Evolutionary conservation across 2,888 invertebrate species (phyloP), one percentile per base, ranked within the genome.

Genomic region (Drosophila barbarae): DNA sequence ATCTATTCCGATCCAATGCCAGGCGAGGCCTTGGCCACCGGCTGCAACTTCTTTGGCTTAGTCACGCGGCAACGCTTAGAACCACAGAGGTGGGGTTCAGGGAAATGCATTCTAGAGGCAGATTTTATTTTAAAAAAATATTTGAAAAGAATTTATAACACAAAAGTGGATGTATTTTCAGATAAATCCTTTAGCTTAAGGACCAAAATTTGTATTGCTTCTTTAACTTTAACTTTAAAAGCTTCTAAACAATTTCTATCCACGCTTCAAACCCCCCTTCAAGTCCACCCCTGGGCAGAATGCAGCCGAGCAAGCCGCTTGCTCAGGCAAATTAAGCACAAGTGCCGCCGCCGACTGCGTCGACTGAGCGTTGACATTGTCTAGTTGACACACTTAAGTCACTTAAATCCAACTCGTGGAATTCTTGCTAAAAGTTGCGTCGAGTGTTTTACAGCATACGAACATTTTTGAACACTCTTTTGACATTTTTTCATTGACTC

Each of bases 371-470:
- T 73, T 85, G 81, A 85, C 81, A 81, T 81, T 81, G 81, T 85
- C 84, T 85, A 71, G 77, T 84, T 81, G 81, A 81, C 81, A 85
- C 75, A 85, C 85, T 85, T 81, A 77, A 80, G 85, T 77, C 85
- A 85, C 71, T 79, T 79, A 74, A 66, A 69, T 63, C 70, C 55
- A 75, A 63, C 63, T 69, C 26, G 73, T 72, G 72, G 69, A 84
- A 70, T 66, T 82, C 80, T 82, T 70, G 79, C 64, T 76, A 53
- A 69, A 78, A 69, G 57, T 66, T 67, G 54, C 55, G 39, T 69
- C 71, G 38, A 77, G 60, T 77, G 80, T 54, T 74, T 76, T 69
- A 72, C 76, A 80, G 46, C 80, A 69, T 32, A 63, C 41, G 21
- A 44, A 66, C 18, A 67, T 50, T 44, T 67, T 50, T 52, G 32